Evolutionary conservation across 2,113 vertebrate genomes (phyloP).

Genomic region (Taxidea taxus): DNA sequence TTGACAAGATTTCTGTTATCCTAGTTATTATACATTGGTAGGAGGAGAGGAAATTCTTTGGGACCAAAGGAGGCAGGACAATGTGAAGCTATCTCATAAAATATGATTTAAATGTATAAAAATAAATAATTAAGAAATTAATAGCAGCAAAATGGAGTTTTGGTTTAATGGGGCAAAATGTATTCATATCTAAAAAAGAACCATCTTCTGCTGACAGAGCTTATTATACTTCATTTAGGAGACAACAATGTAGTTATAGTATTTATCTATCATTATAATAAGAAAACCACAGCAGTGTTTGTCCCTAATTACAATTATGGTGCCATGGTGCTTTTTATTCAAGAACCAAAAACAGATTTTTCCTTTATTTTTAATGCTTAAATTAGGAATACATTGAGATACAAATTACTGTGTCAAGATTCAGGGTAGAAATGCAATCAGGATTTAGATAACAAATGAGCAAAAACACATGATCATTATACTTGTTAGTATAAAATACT

Average conservation of each 20-base stretch:
- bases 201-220: conserved; percentile 40
- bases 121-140: conserved; percentile 81
- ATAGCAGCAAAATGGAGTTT: conserved; percentile 67
- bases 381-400: conserved; percentile 14
- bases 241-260: background rate
- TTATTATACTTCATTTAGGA: conserved; percentile 49
- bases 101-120: conserved; percentile 23
- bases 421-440: background rate
- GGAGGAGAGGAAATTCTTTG: background rate
- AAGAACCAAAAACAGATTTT: conserved; percentile 35
- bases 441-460: conserved; percentile 5
- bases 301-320: conserved; percentile 43
- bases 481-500: background rate
- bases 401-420: background rate
- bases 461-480: background rate
- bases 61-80: background rate
- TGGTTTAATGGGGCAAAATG: conserved; percentile 72
- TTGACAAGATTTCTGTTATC: background rate
- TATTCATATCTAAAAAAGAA: conserved; percentile 62
- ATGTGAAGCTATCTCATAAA: conserved; percentile 13
- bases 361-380: conserved; percentile 33
- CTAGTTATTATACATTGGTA: background rate
- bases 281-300: conserved; percentile 11
- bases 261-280: conserved; percentile 59
- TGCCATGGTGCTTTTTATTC: conserved; percentile 27